These are phyloP conservation scores for Cantharis lateralis DNA, from an alignment of 2,888 invertebrate species.

Conservation along the genomic window DNA sequence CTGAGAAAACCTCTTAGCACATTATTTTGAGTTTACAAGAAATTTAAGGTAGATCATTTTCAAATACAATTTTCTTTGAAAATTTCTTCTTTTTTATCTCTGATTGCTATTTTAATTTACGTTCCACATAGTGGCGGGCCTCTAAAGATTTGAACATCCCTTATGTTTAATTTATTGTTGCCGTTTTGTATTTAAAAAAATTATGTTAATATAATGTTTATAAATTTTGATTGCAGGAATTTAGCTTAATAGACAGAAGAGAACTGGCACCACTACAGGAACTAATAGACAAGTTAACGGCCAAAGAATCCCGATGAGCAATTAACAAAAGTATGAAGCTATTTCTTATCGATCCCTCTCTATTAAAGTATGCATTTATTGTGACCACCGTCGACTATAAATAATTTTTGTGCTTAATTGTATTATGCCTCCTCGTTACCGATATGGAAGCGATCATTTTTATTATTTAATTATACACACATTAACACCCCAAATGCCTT, in stretches of 20 bases:
- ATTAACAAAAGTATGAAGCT: neutral
- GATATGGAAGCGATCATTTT: neutral
- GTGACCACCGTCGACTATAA: constrained; percentile 12
- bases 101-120: too few relatives aligned
- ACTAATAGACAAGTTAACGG: constrained; percentile 93
- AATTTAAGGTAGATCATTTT: too few relatives aligned
- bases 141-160: too few relatives aligned
- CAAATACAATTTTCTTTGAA: too few relatives aligned
- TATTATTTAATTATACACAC: neutral
- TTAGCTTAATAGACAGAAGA: constrained; percentile 93
- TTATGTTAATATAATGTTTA: too few relatives aligned
- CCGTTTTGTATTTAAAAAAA: too few relatives aligned
- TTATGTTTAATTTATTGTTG: too few relatives aligned
- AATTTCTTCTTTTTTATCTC: too few relatives aligned
- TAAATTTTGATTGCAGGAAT: constrained; percentile 76
- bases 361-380: constrained; percentile 20
- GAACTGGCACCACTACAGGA: constrained; percentile 97
- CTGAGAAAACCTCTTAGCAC: too few relatives aligned
- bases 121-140: too few relatives aligned
- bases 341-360: constrained; percentile 6
- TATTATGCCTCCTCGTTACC: neutral
- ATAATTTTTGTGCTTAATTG: constrained; percentile 1
- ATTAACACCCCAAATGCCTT: neutral
- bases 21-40: too few relatives aligned
- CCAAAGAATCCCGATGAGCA: constrained; percentile 82